Percentiles rank a stretch among this genome's conserved stretches.
Conservation (phyloP, 1,140 invertebrate genomes). For the Reticulitermes speratus region DNA sequence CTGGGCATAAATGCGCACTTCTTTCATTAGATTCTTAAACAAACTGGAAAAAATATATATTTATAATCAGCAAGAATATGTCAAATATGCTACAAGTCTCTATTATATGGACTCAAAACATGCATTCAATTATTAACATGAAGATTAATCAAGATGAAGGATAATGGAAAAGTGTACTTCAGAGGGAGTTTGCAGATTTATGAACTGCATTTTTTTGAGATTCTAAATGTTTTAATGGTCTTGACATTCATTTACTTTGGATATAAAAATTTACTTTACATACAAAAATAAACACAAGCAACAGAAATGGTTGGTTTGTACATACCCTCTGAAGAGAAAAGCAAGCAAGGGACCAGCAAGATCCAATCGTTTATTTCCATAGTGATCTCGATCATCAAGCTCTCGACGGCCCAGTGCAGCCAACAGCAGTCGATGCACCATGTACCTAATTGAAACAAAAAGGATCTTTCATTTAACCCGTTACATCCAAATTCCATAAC, state of each 20-base stretch:
- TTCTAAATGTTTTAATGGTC: background rate
- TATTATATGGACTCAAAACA: too few relatives aligned
- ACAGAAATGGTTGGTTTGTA: background rate
- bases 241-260: too few relatives aligned
- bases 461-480: background rate
- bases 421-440: slow-evolving; percentile 94
- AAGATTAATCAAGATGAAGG: too few relatives aligned
- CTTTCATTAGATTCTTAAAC: slow-evolving; percentile 92
- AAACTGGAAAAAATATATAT: slow-evolving; percentile 51
- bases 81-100: background rate
- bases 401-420: slow-evolving; percentile 94
- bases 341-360: slow-evolving; percentile 94
- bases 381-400: slow-evolving; percentile 98
- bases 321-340: slow-evolving; percentile 86
- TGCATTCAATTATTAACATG: too few relatives aligned
- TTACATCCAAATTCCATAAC: background rate
- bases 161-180: background rate
- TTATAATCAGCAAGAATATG: slow-evolving; percentile 14
- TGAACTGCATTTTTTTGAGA: background rate
- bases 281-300: too few relatives aligned
- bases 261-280: too few relatives aligned
- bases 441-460: slow-evolving; percentile 64
- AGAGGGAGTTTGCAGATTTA: background rate
- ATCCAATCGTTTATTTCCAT: slow-evolving; percentile 97
- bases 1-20: slow-evolving; percentile 96